phyloP scores from a whole-genome alignment of 2,888 invertebrate species.

The Agrotis clavis region DNA sequence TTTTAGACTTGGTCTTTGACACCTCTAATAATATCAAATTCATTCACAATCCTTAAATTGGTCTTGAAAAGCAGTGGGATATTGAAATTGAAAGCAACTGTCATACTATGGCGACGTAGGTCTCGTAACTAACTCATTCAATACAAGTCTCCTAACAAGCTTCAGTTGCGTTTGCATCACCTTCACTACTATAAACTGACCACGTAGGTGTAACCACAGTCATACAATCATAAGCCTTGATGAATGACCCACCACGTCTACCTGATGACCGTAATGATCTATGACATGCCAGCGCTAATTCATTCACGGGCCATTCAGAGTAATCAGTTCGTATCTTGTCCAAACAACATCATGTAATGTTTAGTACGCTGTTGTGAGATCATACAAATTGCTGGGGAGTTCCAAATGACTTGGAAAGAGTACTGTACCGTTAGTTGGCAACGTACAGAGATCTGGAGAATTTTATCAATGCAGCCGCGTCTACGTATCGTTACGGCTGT shows the following conservation, averaged over 20 bases:
- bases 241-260: constrained; percentile 38
- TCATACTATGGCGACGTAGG: not conserved
- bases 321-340: constrained; percentile 47
- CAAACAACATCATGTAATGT: constrained; percentile 20
- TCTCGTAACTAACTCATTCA: constrained; percentile 25
- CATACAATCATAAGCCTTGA: constrained; percentile 27
- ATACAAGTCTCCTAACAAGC: constrained; percentile 15
- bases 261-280: constrained; percentile 41
- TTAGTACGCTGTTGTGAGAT: constrained; percentile 47
- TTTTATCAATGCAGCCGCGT: constrained; percentile 48
- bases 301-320: constrained; percentile 47
- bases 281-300: constrained; percentile 47
- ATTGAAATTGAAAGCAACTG: constrained; percentile 26
- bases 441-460: constrained; percentile 45
- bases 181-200: constrained; percentile 22
- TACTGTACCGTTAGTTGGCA: constrained; percentile 50
- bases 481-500: constrained; percentile 43
- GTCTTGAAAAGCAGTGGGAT: constrained; percentile 14
- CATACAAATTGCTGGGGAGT: constrained; percentile 39
- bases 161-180: constrained; percentile 34
- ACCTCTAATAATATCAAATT: too few relatives aligned
- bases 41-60: constrained; percentile 1
- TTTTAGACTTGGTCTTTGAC: too few relatives aligned
- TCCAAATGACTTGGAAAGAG: constrained; percentile 46
- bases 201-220: constrained; percentile 23